These are phyloP conservation scores for Cheilosia impressa DNA, from an alignment of 2,888 invertebrate genomes.

Conservation along the genomic window DNA sequence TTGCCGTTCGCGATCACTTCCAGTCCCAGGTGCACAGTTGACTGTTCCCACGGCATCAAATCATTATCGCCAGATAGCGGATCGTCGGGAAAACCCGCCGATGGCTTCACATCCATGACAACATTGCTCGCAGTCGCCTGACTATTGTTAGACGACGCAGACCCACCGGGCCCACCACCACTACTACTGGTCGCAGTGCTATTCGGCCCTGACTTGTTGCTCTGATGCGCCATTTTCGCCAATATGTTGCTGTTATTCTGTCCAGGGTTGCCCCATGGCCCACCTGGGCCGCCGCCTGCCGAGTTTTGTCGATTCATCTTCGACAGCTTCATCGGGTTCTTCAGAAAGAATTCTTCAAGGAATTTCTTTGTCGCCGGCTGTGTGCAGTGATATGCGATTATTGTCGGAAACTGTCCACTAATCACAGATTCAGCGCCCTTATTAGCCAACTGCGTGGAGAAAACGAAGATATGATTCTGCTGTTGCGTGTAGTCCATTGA, in stretches of 20 bases:
- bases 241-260: slow-evolving; percentile 67
- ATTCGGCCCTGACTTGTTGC: slow-evolving; percentile 51
- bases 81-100: slow-evolving; percentile 70
- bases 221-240: slow-evolving; percentile 75
- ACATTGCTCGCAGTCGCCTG: slow-evolving; percentile 79
- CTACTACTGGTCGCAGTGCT: slow-evolving; percentile 83
- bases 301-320: slow-evolving; percentile 92
- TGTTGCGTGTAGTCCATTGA: slow-evolving; percentile 92
- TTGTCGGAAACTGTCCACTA: slow-evolving; percentile 94
- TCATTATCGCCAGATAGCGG: slow-evolving; percentile 83
- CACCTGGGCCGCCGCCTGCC: slow-evolving; percentile 62
- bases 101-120: slow-evolving; percentile 78
- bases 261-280: slow-evolving; percentile 65
- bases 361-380: slow-evolving; percentile 97
- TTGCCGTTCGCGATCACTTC: slow-evolving; percentile 76
- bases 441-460: slow-evolving; percentile 96
- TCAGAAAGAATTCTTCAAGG: slow-evolving; percentile 90
- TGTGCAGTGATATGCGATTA: slow-evolving; percentile 97
- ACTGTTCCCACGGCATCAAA: slow-evolving; percentile 85
- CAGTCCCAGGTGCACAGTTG: slow-evolving; percentile 77
- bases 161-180: slow-evolving; percentile 12
- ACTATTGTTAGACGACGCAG: slow-evolving; percentile 86
- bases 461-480: slow-evolving; percentile 99
- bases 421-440: slow-evolving; percentile 96
- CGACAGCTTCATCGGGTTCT: slow-evolving; percentile 94